Evolutionary conservation across 1,140 invertebrate genomes (phyloP), one percentile per base, ranked within the genome.

Genomic region (Calephelis virginiensis): DNA sequence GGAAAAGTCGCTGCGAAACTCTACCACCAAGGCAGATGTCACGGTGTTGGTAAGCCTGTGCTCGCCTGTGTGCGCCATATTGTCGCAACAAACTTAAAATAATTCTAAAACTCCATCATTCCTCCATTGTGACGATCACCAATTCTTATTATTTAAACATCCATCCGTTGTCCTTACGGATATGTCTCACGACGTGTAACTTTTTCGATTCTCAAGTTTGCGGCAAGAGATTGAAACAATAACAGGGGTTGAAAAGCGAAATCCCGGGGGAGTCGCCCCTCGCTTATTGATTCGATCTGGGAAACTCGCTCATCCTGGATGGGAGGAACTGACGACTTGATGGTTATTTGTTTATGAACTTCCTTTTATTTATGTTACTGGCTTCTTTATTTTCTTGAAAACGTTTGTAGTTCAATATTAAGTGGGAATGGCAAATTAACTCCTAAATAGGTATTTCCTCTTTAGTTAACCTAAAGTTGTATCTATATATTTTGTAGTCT

Each of bases 191-290:
- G 47, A 67, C 59, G 28, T 53, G 66, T 48, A 61, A 79, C 64
- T 82, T 82, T 82, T 80, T 81, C 80, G 72, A 76, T 78, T 74
- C 72, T 48, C 71, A 79, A 70, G 66, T 73, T 72, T 72, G 75
- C 56, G 74, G 71, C 67, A 72, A 65, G 79, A 78, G 79, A 83
- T 82, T 82, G 81, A 83, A 83, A 83, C 81, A 82, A 83, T 80
- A 81, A 83, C 81, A 78, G 73, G 76, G 79, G 77, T 71, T 70
- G 74, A 69, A 72, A 68, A 71, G 70, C 63, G 63, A 69, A 65
- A 45, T 74, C 74, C 73, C 71, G 9, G 9, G 78, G 68, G 73
- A 67, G 28, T 49, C 61, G 14, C 68, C 47, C 48, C 28, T 61
- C 43, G 37, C 61, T 46, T 48, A 61, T 45, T 56, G 63, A 60